Conservation (phyloP, 2,888 invertebrate genomes). For the Strigamia maritima region DNA sequence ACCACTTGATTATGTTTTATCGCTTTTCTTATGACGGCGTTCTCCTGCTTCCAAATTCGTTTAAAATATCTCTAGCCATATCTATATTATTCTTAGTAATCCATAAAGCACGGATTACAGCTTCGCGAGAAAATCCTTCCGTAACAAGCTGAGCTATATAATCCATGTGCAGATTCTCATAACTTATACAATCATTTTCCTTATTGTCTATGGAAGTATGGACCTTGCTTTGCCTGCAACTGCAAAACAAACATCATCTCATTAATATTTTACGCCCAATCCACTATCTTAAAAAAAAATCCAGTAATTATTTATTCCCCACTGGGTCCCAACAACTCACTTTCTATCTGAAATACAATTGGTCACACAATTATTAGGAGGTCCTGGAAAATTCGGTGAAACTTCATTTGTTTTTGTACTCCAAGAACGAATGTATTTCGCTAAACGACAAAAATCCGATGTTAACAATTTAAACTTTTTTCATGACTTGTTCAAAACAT, state of each 20-base stretch:
- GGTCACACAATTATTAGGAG: constrained; percentile 34
- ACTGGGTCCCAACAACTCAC: no score
- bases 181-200: constrained; percentile 51
- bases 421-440: neutral
- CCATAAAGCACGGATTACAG: constrained; percentile 84
- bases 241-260: neutral
- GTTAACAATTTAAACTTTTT: no score
- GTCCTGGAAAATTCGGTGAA: constrained; percentile 40
- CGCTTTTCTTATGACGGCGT: constrained; percentile 3
- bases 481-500: no score
- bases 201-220: constrained; percentile 44
- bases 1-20: neutral
- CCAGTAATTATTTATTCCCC: no score
- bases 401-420: constrained; percentile 25
- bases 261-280: no score
- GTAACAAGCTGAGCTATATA: constrained; percentile 82
- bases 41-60: constrained; percentile 75
- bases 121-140: constrained; percentile 86
- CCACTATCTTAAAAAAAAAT: no score
- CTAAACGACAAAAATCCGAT: neutral
- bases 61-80: constrained; percentile 92
- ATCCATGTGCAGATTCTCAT: constrained; percentile 87
- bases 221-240: neutral
- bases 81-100: constrained; percentile 90
- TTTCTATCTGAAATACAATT: neutral